Evolutionary conservation across 2,113 vertebrate genomes (phyloP).

Genomic region (Clarias macrocephalus): DNA sequence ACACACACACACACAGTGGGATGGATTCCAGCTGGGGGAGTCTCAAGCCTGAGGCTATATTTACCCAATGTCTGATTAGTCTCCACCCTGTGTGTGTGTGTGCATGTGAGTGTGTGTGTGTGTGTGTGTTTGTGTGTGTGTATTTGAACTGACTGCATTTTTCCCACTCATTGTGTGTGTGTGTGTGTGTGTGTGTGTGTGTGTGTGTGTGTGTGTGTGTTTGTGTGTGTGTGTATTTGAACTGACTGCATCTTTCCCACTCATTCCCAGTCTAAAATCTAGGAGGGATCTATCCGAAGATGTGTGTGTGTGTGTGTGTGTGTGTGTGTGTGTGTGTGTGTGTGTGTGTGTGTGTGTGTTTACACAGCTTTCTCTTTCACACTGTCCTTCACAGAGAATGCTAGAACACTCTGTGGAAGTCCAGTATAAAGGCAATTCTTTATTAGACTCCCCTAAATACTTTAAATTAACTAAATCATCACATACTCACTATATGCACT

Average conservation of each 20-base stretch:
- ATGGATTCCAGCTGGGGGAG: constrained; percentile 62
- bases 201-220: neutral
- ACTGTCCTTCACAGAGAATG: constrained; percentile 33
- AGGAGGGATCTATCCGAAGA: neutral
- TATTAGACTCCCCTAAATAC: neutral
- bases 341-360: constrained; percentile 58
- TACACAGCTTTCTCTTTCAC: constrained; percentile 58
- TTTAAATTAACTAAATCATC: neutral
- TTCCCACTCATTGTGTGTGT: too few species aligned
- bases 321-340: constrained; percentile 11
- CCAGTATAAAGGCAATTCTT: neutral
- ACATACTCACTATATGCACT: neutral
- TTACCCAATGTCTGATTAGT: constrained; percentile 52
- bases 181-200: too few species aligned
- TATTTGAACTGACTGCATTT: neutral
- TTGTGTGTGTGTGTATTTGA: constrained; percentile 1
- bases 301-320: neutral
- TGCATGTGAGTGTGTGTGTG: constrained; percentile 3
- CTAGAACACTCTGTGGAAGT: neutral
- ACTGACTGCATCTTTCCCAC: neutral
- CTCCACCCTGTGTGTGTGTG: constrained; percentile 24
- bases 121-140: constrained; percentile 9
- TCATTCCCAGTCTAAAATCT: neutral
- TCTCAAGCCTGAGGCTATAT: constrained; percentile 48
- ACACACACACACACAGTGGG: constrained; percentile 39